Evolutionary conservation across 2,888 invertebrate genomes (phyloP).

Genomic region (Drosophila bunnanda): DNA sequence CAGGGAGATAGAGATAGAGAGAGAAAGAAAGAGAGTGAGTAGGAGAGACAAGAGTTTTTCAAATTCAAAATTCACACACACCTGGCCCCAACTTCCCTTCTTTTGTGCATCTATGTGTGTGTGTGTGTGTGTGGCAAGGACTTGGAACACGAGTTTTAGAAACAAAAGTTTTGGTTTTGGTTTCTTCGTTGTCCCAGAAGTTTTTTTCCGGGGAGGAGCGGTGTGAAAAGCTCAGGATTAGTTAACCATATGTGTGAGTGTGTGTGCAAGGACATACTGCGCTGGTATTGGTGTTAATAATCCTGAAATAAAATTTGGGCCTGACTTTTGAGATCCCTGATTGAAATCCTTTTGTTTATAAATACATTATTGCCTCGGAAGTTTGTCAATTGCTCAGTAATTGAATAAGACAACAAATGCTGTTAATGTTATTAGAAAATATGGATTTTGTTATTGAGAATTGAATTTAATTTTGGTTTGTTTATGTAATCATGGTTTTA

Average conservation of each 20-base stretch:
- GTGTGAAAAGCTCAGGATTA: slow-evolving; percentile 23
- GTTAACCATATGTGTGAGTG: slow-evolving; percentile 27
- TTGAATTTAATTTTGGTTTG: background rate
- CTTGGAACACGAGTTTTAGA: slow-evolving; percentile 79
- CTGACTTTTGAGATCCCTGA: slow-evolving; percentile 9
- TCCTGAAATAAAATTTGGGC: slow-evolving; percentile 23
- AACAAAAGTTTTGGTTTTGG: slow-evolving; percentile 75
- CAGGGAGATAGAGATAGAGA: slow-evolving; percentile 3
- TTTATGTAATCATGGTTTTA: background rate
- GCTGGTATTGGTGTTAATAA: slow-evolving; percentile 33
- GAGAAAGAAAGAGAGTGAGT: background rate
- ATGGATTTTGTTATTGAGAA: background rate
- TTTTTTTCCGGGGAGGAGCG: slow-evolving; percentile 18
- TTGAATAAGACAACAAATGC: background rate
- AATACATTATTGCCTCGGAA: background rate
- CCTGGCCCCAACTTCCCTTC: slow-evolving; percentile 32
- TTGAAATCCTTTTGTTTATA: background rate
- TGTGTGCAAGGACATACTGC: slow-evolving; percentile 7
- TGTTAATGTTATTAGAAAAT: background rate
- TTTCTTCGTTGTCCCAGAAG: slow-evolving; percentile 66
- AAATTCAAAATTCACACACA: slow-evolving; percentile 70
- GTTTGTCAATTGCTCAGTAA: background rate
- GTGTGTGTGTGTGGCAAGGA: slow-evolving; percentile 25
- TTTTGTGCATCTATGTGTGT: slow-evolving; percentile 26
- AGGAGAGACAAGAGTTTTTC: background rate